phyloP scores from a whole-genome alignment of 2,888 invertebrate species.

The Rhagium mordax region DNA sequence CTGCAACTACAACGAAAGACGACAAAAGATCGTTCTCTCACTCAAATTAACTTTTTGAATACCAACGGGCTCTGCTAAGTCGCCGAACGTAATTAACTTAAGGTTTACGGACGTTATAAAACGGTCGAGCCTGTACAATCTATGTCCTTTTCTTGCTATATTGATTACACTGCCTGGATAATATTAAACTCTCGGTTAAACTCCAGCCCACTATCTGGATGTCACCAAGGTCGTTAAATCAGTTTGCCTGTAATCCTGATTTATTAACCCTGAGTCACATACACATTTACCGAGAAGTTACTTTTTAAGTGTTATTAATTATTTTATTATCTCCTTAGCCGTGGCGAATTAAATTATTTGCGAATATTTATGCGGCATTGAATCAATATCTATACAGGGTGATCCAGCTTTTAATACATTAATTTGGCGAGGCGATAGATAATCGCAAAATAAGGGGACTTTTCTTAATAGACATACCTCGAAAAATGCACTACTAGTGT shows the following conservation, averaged over 20 bases:
- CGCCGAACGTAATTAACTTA: not conserved
- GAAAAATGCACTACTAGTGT: too few relatives aligned
- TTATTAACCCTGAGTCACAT: slow-evolving; percentile 1
- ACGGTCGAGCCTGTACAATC: not conserved
- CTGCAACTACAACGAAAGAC: slow-evolving; percentile 33
- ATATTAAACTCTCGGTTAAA: slow-evolving; percentile 23
- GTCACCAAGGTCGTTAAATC: slow-evolving; percentile 24
- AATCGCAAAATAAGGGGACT: too few relatives aligned
- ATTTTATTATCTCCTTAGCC: slow-evolving; percentile 6
- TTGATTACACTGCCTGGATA: slow-evolving; percentile 7
- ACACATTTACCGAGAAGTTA: not conserved
- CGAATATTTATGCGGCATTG: not conserved
- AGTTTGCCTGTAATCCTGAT: slow-evolving; percentile 7
- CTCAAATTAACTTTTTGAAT: slow-evolving; percentile 22
- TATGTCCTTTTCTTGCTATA: slow-evolving; percentile 15
- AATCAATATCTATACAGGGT: too few relatives aligned
- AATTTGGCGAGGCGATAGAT: too few relatives aligned
- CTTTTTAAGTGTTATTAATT: slow-evolving; percentile 12
- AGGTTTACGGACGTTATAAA: slow-evolving; percentile 15
- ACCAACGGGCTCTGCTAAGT: not conserved
- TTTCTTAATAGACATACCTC: too few relatives aligned
- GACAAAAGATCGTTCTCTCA: slow-evolving; percentile 20
- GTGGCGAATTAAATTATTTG: not conserved
- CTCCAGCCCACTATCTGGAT: slow-evolving; percentile 7
- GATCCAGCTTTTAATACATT: too few relatives aligned